These are phyloP conservation scores for Blera fallax DNA, from an alignment of 2,888 invertebrate genomes.

Conservation along the genomic window DNA sequence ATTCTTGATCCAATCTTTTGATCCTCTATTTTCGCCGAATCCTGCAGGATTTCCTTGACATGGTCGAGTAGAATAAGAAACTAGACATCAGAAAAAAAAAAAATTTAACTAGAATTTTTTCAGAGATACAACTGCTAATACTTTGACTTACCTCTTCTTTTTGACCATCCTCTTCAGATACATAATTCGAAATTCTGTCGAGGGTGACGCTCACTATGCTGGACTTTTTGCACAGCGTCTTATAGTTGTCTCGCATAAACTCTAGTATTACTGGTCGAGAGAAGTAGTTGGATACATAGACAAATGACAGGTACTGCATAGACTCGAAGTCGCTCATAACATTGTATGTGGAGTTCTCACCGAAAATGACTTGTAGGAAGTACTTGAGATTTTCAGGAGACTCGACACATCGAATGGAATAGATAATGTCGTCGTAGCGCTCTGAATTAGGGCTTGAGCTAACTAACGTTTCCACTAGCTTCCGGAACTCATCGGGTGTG, in stretches of 20 bases:
- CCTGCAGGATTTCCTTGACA: not conserved
- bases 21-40: not conserved
- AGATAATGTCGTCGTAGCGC: constrained; percentile 77
- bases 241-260: constrained; percentile 77
- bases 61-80: constrained; percentile 18
- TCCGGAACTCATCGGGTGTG: constrained; percentile 75
- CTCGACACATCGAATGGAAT: constrained; percentile 77
- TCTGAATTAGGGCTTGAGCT: constrained; percentile 68
- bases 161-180: constrained; percentile 50
- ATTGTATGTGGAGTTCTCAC: constrained; percentile 76
- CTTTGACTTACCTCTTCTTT: constrained; percentile 30
- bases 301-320: constrained; percentile 76
- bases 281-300: constrained; percentile 76
- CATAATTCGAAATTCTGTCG: constrained; percentile 34
- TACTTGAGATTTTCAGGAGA: constrained; percentile 75
- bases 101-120: too few species aligned
- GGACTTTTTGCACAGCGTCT: constrained; percentile 72
- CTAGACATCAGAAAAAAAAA: too few species aligned
- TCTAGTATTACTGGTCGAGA: constrained; percentile 76
- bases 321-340: constrained; percentile 75
- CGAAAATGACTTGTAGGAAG: constrained; percentile 76
- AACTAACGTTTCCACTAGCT: constrained; percentile 74
- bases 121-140: too few species aligned
- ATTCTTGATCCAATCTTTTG: constrained; percentile 52
- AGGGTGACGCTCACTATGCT: not conserved